Evolutionary conservation across 2,888 invertebrate species (phyloP), one percentile per base, ranked within the genome.

Genomic region (Diploptera punctata): DNA sequence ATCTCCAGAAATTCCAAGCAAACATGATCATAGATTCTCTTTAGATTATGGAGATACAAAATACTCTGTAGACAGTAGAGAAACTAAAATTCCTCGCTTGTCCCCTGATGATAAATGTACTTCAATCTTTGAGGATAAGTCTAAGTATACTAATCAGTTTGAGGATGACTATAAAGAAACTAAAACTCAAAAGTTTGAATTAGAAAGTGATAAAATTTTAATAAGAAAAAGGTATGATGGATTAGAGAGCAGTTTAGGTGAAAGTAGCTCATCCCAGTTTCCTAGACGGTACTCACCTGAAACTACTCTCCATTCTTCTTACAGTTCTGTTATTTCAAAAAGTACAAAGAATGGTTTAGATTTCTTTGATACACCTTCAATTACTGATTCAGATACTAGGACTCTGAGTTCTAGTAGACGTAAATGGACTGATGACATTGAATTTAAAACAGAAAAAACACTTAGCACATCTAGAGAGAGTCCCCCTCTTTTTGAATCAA

Each of bases 361-460:
- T 21, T 13, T n/a, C 18, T 19, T 29, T 4, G 57, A 57, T 31
- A 4, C 57, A 29, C 16, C 57, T n/a, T 2, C n/a, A 29, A 29
- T n/a, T 24, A 9, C 57, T 24, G 29, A 13, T 10, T 21, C 52
- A 10, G 26, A 52, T 0, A 7, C 31, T 5, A 29, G 29, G 29
- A 3, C 16, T n/a, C 3, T 57, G 26, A 57, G 3, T 4, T 29
- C 57, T 29, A n/a, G n/a, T n/a, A n/a, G n/a, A n/a, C 4, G 10
- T 13, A 57, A 57, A 29, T 57, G 57, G 29, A 57, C 26, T 57
- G 57, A 57, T n/a, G n/a, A 57, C 29, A 24, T n/a, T 29, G 57
- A 57, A 3, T 4, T 57, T 1, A 57, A 1, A 29, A 29, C 16
- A n/a, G 57, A 29, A 24, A 29, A 57, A 29, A 2, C 4, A 24